Percentiles rank a stretch among this genome's conserved stretches.
phyloP scores from a whole-genome alignment of 2,888 invertebrate genomes.

The Petrolisthes manimaculis region DNA sequence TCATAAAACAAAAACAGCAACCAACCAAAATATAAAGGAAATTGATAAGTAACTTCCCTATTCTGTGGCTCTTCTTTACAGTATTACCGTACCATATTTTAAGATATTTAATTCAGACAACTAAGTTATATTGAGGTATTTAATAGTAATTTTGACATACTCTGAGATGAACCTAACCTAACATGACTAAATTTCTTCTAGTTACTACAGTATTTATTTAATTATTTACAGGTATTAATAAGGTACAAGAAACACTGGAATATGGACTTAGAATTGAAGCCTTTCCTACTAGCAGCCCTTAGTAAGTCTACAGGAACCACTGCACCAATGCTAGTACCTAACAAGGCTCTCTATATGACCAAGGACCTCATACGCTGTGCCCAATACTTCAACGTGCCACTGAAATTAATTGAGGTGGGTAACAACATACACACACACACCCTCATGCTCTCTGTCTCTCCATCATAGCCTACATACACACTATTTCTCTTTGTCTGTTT shows the following conservation, averaged over 20 bases:
- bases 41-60: too few species aligned
- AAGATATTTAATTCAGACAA: too few species aligned
- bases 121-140: too few species aligned
- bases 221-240: constrained; percentile 34
- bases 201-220: background rate
- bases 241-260: constrained; percentile 49
- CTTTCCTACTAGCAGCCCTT: constrained; percentile 25
- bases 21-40: too few species aligned
- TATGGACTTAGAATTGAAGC: constrained; percentile 37
- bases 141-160: too few species aligned
- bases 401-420: constrained; percentile 31
- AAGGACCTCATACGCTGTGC: constrained; percentile 32
- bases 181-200: background rate
- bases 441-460: too few species aligned
- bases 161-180: background rate
- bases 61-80: too few species aligned
- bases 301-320: constrained; percentile 34
- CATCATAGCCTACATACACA: too few species aligned
- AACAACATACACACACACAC: background rate
- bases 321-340: constrained; percentile 40
- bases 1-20: too few species aligned
- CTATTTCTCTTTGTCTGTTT: too few species aligned
- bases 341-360: constrained; percentile 38
- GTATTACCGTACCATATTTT: too few species aligned
- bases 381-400: constrained; percentile 42